Evolutionary conservation across 2,797 vertebrate species (phyloP).

Genomic region (Cuniculus paca): DNA sequence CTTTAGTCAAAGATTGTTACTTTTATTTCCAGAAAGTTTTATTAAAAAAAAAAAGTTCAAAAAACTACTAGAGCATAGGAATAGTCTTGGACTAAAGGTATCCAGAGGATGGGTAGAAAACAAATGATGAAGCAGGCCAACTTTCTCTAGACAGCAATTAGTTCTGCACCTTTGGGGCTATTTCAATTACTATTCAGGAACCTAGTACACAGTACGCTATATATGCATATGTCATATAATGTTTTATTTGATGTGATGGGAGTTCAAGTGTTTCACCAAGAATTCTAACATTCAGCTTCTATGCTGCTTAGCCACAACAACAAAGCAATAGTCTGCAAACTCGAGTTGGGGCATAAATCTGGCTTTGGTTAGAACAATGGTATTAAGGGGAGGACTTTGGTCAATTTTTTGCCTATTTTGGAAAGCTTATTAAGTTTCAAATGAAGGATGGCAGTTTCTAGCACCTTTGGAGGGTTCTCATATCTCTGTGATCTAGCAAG

Average conservation of each 20-base stretch:
- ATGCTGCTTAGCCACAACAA: background rate
- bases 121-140: background rate
- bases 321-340: background rate
- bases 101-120: background rate
- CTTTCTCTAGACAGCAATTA: background rate
- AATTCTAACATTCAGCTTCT: conserved; percentile 16
- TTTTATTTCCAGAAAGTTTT: conserved; percentile 47
- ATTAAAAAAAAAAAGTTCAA: conserved; percentile 6
- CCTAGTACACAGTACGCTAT: background rate
- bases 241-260: conserved; percentile 9
- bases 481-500: background rate
- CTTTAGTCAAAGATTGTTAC: background rate
- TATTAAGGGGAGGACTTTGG: background rate
- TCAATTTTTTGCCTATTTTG: conserved; percentile 8
- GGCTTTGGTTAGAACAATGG: conserved; percentile 36
- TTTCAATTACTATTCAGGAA: background rate
- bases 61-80: background rate
- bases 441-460: background rate
- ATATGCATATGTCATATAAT: background rate
- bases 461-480: background rate
- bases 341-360: conserved; percentile 12
- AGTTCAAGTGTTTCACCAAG: background rate
- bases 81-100: background rate
- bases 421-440: conserved; percentile 39
- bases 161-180: background rate